phyloP scores from a whole-genome alignment of 2,113 vertebrate genomes.

The Myrmecobius fasciatus region DNA sequence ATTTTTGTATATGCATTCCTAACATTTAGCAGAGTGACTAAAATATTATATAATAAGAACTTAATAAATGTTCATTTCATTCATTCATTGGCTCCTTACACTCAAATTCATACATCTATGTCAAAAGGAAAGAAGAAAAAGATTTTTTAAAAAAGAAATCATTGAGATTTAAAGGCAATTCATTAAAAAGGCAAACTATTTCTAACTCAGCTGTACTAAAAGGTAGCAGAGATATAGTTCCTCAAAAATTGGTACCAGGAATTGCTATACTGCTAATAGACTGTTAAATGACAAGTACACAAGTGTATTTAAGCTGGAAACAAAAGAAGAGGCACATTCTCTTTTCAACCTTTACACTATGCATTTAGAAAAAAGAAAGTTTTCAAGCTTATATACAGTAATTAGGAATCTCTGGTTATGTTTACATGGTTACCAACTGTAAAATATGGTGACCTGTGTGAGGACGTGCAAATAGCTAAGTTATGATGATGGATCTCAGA shows the following conservation, averaged over 20 bases:
- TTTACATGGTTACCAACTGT: slow-evolving; percentile 83
- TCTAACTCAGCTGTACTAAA: slow-evolving; percentile 56
- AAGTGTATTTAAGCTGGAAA: slow-evolving; percentile 69
- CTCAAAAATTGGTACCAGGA: neutral
- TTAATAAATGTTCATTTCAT: neutral
- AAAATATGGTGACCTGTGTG: slow-evolving; percentile 83
- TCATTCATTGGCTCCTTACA: neutral
- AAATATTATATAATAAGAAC: neutral
- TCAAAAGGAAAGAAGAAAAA: neutral
- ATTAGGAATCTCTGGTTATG: slow-evolving; percentile 81
- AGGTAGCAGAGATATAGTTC: neutral
- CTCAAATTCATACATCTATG: neutral
- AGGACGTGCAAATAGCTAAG: slow-evolving; percentile 82
- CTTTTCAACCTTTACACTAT: slow-evolving; percentile 73
- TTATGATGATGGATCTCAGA: slow-evolving; percentile 80
- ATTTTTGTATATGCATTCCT: neutral
- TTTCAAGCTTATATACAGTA: slow-evolving; percentile 80
- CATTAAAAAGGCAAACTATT: slow-evolving; percentile 1
- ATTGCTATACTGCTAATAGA: slow-evolving; percentile 38
- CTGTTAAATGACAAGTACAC: slow-evolving; percentile 71
- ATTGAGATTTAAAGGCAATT: neutral
- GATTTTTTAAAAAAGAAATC: neutral
- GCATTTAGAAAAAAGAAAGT: slow-evolving; percentile 71
- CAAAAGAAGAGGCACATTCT: slow-evolving; percentile 58
- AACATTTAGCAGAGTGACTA: neutral